phyloP scores from a whole-genome alignment of 2,797 vertebrate genomes.

The Novumbra hubbsi region DNA sequence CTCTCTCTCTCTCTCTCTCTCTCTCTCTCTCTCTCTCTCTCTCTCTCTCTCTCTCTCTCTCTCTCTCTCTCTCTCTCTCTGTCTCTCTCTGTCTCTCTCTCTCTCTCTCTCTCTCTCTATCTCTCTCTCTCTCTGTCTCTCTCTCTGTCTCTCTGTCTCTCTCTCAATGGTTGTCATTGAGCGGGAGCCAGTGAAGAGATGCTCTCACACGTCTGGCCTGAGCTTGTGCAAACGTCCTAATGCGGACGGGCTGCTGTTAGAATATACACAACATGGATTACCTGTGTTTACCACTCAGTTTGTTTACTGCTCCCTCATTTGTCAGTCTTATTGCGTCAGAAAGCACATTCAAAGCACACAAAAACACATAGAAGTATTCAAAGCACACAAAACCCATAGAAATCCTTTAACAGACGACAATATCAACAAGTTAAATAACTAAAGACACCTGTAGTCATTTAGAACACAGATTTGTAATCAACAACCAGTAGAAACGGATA shows the following conservation, averaged over 20 bases:
- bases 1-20: background rate
- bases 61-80: background rate
- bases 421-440: too few species aligned
- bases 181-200: background rate
- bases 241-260: background rate
- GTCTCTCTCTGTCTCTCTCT: background rate
- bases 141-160: conserved; percentile 13
- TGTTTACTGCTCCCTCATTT: too few species aligned
- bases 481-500: too few species aligned
- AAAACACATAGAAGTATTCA: too few species aligned
- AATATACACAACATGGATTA: background rate
- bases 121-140: conserved; percentile 39
- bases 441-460: too few species aligned
- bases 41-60: conserved; percentile 16
- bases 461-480: too few species aligned
- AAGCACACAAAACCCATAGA: too few species aligned
- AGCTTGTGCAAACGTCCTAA: background rate
- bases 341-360: too few species aligned
- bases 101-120: conserved; percentile 35
- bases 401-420: too few species aligned
- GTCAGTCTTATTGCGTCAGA: too few species aligned
- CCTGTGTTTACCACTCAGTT: background rate
- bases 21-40: conserved; percentile 17
- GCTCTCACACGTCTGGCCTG: background rate
- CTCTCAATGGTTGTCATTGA: background rate